phyloP scores from a whole-genome alignment of 2,888 invertebrate species.

The Punctoribates punctum region DNA sequence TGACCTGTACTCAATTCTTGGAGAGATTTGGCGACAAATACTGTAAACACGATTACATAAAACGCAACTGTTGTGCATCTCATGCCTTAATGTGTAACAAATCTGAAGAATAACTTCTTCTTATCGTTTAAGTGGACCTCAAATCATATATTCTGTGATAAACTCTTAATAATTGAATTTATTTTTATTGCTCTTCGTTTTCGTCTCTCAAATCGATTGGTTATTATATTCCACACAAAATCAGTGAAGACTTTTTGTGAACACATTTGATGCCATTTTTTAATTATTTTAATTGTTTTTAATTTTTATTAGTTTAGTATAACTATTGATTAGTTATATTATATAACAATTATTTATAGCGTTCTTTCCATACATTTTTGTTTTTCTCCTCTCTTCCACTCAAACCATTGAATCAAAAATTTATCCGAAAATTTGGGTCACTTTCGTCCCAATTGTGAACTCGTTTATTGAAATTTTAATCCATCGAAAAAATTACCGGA shows the following conservation, averaged over 20 bases:
- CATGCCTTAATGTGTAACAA: constrained; percentile 48
- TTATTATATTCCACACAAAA: not conserved
- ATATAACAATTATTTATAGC: constrained; percentile 8
- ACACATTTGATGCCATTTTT: constrained; percentile 16
- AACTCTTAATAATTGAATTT: not conserved
- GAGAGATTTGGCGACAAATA: constrained; percentile 56
- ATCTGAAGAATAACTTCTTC: constrained; percentile 41
- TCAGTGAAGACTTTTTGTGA: not conserved
- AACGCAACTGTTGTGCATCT: constrained; percentile 56
- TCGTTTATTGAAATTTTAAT: too few species aligned
- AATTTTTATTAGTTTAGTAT: constrained; percentile 16
- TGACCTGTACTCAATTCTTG: constrained; percentile 56
- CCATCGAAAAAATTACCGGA: too few species aligned
- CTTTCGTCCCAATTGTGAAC: too few species aligned
- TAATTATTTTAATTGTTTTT: constrained; percentile 9
- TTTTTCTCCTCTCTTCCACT: constrained; percentile 46
- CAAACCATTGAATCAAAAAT: not conserved
- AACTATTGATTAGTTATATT: not conserved
- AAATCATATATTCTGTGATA: constrained; percentile 30
- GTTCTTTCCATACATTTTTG: constrained; percentile 8
- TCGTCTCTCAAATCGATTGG: not conserved
- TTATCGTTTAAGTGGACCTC: constrained; percentile 11
- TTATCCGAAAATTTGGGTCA: not conserved
- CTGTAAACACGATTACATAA: constrained; percentile 56
- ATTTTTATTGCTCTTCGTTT: not conserved